These are phyloP conservation scores for Leucania comma DNA, from an alignment of 2,888 invertebrate species.

Conservation along the genomic window DNA sequence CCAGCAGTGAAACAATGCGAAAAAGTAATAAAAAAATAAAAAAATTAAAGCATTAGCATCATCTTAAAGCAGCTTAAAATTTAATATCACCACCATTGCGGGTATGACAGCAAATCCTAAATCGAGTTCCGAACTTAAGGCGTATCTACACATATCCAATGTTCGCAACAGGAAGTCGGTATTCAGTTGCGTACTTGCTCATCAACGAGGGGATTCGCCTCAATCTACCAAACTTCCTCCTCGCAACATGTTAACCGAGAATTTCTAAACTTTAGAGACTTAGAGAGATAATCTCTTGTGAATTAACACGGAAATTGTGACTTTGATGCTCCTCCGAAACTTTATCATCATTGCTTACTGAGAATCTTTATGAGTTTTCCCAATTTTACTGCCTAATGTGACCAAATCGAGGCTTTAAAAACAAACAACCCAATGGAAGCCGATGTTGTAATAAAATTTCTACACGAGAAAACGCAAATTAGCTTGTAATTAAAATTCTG, in stretches of 20 bases:
- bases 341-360: constrained; percentile 66
- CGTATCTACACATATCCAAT: constrained; percentile 67
- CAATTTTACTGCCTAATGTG: constrained; percentile 60
- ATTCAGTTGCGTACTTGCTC: constrained; percentile 77
- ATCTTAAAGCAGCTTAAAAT: constrained; percentile 14
- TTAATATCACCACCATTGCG: constrained; percentile 10
- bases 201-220: constrained; percentile 78
- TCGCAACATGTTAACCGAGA: constrained; percentile 78
- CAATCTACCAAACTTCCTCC: constrained; percentile 84
- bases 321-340: constrained; percentile 71
- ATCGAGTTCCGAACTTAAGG: constrained; percentile 50
- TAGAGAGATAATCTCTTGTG: constrained; percentile 79
- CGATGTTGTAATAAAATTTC: constrained; percentile 60
- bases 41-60: too few relatives aligned
- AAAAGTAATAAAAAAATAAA: too few relatives aligned
- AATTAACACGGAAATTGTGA: constrained; percentile 78
- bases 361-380: constrained; percentile 64
- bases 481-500: constrained; percentile 63
- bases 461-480: constrained; percentile 61
- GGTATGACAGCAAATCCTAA: constrained; percentile 29
- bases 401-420: constrained; percentile 54
- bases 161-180: constrained; percentile 72
- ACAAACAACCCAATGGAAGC: constrained; percentile 51
- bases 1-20: too few relatives aligned
- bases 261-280: constrained; percentile 80